Percentiles rank a stretch among this genome's conserved stretches.
These are phyloP conservation scores for Brenthis daphne DNA, from an alignment of 2,888 invertebrate species.

Conservation along the genomic window DNA sequence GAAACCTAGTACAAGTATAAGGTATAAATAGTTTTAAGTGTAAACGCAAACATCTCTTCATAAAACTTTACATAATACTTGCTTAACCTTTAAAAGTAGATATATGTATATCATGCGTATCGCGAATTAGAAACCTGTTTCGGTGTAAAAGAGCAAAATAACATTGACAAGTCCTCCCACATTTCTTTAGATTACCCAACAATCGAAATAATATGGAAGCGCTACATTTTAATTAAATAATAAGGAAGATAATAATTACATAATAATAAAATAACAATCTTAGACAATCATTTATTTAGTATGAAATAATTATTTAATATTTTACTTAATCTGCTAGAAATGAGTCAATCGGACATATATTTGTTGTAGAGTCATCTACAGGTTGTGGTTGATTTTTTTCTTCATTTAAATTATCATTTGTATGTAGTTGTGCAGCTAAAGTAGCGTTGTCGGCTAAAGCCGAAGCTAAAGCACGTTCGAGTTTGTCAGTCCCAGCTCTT, in stretches of 20 bases:
- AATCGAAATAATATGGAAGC: no score
- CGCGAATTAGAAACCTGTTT: slow-evolving; percentile 63
- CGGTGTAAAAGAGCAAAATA: slow-evolving; percentile 48
- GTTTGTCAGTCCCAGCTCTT: slow-evolving; percentile 56
- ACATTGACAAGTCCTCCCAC: slow-evolving; percentile 50
- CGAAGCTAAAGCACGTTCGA: slow-evolving; percentile 63
- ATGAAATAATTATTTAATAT: no score
- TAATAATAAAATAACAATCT: no score
- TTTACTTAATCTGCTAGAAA: slow-evolving; percentile 64
- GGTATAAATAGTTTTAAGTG: not conserved
- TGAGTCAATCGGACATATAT: slow-evolving; percentile 64
- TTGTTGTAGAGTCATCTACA: slow-evolving; percentile 44
- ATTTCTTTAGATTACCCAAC: not conserved
- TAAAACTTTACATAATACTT: slow-evolving; percentile 44
- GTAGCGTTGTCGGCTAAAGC: slow-evolving; percentile 65
- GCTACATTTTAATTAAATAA: no score
- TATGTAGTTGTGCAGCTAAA: slow-evolving; percentile 57
- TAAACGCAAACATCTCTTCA: slow-evolving; percentile 1
- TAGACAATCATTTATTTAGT: no score
- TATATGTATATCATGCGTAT: slow-evolving; percentile 49
- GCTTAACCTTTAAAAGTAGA: slow-evolving; percentile 27
- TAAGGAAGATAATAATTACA: no score
- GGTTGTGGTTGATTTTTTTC: slow-evolving; percentile 38
- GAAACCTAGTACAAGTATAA: not conserved
- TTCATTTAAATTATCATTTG: slow-evolving; percentile 46